Evolutionary conservation across 2,888 invertebrate genomes (phyloP), one percentile per base, ranked within the genome.

Genomic region (Odontocolon sp.): DNA sequence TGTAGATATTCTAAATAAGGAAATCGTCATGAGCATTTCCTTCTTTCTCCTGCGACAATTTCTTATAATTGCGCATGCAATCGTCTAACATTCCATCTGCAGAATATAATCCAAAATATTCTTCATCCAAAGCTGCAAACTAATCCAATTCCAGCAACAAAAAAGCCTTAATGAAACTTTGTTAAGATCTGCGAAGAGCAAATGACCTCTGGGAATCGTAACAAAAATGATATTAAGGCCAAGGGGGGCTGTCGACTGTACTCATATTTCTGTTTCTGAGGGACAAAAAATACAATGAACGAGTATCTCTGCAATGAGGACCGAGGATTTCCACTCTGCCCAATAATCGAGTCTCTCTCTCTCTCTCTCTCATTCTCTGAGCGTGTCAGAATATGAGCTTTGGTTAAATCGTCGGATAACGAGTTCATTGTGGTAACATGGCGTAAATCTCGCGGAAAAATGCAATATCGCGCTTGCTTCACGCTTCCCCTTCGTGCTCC

Each of bases 401-500:
- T 57, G 67, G 77, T 78, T 74, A 72, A 67, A 70, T 78, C 76
- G 73, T 68, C 74, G 81, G 81, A 82, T 84, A 86, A 87, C 82
- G 82, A 85, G 84, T 84, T 84, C 83, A 84, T 85, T 85, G 85
- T 84, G 78, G 80, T 74, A 74, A 66, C 77, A 40, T 61, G 75
- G 70, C 69, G 83, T 86, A 86, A 85, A 86, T 85, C 84, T 83
- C 78, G 69, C 45, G 69, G 72, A 81, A 81, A 81, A 82, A 80
- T 78, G 80, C 76, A 82, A 81, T 81, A 83, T 80, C 77, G 81
- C 67, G 59, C 38, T 61, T 31, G 64, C 64, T 59, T 69, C 56
- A 18, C 68, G 36, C 28, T 31, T 21, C 11, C 50, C 8, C 4
- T 45, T 54, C 18, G 14, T 6, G 1, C 54, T 3, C 31, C 1